phyloP scores from a whole-genome alignment of 2,888 invertebrate species.

The Latrodectus elegans region DNA sequence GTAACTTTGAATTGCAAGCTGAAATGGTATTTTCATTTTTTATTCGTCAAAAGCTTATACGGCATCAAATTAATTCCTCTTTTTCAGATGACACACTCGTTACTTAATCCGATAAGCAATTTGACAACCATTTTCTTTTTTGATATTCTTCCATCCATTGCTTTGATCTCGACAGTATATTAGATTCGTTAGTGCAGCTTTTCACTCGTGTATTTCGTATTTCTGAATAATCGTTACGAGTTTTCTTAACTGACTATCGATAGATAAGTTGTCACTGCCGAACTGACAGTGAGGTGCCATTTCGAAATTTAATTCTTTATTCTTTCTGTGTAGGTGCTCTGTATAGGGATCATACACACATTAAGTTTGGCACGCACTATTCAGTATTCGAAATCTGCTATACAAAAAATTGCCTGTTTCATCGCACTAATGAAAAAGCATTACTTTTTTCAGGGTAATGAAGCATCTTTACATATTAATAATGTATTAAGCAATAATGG shows the following conservation, averaged over 20 bases:
- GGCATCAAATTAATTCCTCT: neutral
- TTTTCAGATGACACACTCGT: neutral
- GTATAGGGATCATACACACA: neutral
- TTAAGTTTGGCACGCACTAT: neutral
- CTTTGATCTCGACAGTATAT: neutral
- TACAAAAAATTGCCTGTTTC: neutral
- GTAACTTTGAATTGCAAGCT: too few species aligned
- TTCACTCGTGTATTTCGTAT: neutral
- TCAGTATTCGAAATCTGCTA: neutral
- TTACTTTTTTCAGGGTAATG: too few species aligned
- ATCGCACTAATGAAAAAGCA: neutral
- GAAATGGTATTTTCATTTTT: too few species aligned
- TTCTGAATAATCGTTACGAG: conserved; percentile 6
- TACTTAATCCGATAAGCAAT: conserved; percentile 33
- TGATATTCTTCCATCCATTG: conserved; percentile 6
- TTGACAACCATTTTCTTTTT: conserved; percentile 29
- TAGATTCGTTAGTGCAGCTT: conserved; percentile 38
- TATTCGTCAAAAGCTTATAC: too few species aligned
- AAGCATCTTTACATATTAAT: too few species aligned
- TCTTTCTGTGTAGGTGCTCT: conserved; percentile 1
- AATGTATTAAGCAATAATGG: too few species aligned
- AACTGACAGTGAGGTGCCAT: conserved; percentile 15
- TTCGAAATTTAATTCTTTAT: conserved; percentile 20
- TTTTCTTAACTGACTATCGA: neutral
- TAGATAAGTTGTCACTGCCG: conserved; percentile 44